Conservation (phyloP, 2,797 vertebrate genomes). For the Prionace glauca region DNA sequence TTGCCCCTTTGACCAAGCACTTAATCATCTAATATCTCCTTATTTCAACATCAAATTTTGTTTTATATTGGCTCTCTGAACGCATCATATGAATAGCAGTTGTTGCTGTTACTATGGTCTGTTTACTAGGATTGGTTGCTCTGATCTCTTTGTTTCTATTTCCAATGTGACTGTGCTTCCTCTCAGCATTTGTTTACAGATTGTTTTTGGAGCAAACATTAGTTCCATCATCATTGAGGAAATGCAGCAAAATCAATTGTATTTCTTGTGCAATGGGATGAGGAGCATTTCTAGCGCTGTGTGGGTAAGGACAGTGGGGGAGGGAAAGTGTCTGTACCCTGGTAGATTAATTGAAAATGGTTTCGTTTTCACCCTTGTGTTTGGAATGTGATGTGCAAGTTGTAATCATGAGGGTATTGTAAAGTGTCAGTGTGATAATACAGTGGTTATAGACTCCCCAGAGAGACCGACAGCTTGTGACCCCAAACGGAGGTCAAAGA, state of each 20-base stretch:
- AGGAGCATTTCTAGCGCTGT: neutral
- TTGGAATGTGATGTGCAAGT: conserved; percentile 24
- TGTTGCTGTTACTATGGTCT: neutral
- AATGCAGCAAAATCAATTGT: neutral
- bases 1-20: neutral
- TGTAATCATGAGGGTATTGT: conserved; percentile 40
- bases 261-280: neutral
- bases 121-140: neutral
- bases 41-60: neutral
- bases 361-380: conserved; percentile 26
- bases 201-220: neutral
- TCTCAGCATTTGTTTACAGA: neutral
- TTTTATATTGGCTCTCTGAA: neutral
- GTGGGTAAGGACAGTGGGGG: neutral
- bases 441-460: conserved; percentile 46
- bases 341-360: neutral
- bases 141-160: neutral
- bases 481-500: conserved; percentile 66
- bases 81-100: neutral
- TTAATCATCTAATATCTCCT: neutral
- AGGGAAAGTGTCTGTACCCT: neutral
- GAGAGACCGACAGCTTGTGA: conserved; percentile 57
- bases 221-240: neutral
- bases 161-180: neutral
- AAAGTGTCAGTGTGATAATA: conserved; percentile 39